phyloP scores from a whole-genome alignment of 2,797 vertebrate species.

The Rhincodon typus region DNA sequence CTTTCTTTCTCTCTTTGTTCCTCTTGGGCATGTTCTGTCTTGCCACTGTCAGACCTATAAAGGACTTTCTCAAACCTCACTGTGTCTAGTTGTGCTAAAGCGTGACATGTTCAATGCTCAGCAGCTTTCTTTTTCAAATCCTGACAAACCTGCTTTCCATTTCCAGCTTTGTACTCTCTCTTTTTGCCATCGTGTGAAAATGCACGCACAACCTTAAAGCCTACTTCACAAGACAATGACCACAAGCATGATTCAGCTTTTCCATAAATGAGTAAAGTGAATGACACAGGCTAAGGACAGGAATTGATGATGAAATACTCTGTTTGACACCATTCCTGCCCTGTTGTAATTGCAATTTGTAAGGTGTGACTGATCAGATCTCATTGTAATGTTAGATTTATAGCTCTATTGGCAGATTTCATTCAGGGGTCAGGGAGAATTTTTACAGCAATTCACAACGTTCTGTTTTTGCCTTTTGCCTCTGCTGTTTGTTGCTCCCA shows the following conservation, averaged over 20 bases:
- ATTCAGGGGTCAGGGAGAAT: neutral
- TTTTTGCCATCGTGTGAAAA: neutral
- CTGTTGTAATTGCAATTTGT: neutral
- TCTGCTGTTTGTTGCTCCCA: neutral
- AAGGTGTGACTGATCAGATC: neutral
- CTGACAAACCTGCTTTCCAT: neutral
- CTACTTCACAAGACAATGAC: neutral
- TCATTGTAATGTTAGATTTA: neutral
- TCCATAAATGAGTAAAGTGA: neutral
- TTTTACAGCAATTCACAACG: slow-evolving; percentile 1
- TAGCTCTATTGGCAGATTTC: neutral
- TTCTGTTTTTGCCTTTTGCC: slow-evolving; percentile 6
- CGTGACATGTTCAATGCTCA: neutral
- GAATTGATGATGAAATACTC: slow-evolving; percentile 22
- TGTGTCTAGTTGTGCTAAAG: neutral
- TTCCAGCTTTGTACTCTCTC: neutral
- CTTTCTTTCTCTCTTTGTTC: neutral
- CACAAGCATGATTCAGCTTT: neutral
- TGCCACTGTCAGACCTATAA: neutral
- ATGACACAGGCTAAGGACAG: neutral
- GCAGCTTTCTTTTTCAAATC: neutral
- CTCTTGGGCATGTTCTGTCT: slow-evolving; percentile 1
- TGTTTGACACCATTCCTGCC: neutral
- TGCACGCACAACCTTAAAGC: no score
- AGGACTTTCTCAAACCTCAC: neutral